These are phyloP conservation scores for Corythornis cristatus DNA, from an alignment of 2,113 vertebrate species.

Conservation along the genomic window DNA sequence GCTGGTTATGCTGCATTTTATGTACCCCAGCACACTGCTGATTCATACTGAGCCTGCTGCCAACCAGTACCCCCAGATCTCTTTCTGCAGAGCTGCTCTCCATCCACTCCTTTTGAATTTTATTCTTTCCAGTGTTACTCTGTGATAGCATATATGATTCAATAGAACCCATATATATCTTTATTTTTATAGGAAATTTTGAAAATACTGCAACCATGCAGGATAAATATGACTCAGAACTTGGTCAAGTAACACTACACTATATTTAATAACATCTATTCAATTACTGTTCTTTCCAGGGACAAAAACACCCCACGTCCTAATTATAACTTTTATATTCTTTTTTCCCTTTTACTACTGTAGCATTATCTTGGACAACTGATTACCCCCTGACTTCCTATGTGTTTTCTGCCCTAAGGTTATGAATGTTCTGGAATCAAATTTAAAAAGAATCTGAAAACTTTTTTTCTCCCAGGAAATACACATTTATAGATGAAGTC, in stretches of 20 bases:
- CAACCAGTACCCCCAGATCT: too few species aligned
- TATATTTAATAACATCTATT: not conserved
- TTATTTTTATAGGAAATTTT: not conserved
- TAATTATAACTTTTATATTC: not conserved
- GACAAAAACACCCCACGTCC: not conserved
- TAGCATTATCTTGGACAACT: not conserved
- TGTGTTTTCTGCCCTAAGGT: not conserved
- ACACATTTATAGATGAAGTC: not conserved
- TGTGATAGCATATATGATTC: not conserved
- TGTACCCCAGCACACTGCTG: not conserved
- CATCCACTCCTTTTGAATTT: not conserved
- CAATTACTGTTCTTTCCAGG: not conserved
- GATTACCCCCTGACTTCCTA: not conserved
- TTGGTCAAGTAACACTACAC: not conserved
- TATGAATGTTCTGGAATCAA: not conserved
- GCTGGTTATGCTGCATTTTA: not conserved
- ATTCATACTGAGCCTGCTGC: not conserved
- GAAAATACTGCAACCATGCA: not conserved
- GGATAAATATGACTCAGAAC: not conserved
- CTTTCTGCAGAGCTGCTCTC: not conserved
- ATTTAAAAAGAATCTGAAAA: not conserved
- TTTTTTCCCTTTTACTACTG: not conserved
- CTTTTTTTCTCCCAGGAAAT: not conserved
- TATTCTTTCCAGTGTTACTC: not conserved
- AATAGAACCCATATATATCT: not conserved